Evolutionary conservation across 2,797 vertebrate species (phyloP), one percentile per base, ranked within the genome.

Genomic region (Onychomys leucogaster): DNA sequence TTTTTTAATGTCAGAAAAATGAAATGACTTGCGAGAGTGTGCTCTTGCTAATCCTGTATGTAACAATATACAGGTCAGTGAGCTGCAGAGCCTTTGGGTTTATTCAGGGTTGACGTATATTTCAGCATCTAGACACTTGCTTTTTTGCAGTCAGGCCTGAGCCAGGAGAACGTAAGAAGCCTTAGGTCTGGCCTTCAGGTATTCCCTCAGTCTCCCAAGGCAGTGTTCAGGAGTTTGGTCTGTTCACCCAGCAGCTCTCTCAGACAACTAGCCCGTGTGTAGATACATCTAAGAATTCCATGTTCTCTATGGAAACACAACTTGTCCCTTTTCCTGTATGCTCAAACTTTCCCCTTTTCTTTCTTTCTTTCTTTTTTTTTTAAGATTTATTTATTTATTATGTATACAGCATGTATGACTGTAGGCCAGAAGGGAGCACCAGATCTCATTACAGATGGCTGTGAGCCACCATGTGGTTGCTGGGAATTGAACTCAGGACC

Each of bases 1-100:
- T 59, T 91, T 78, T 90, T 84, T 49, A 91, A 80, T 61, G 76
- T 21, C 43, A 96, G 83, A 86, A 23, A 92, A 92, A 63, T 52
- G 61, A 84, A 61, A 49, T 83, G 61, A 63, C 25, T 93, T 92
- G 11, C 81, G 55, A 63, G 43, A 92, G 78, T 73, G n/a, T 90
- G 52, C 12, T 57, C 43, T 85, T 78, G 52, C 27, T 63, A 59
- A 96, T 90, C 14, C 55, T 89, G 0, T 65, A 73, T 94, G 27
- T 57, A 46, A 9, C 93, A 95, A 52, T 16, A 6, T 94, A 29
- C 59, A 67, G 29, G 9, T 16, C 87, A 37, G 21, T 78, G 76
- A 87, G 27, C 41, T 94, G 27, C 65, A 17, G 57, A 67, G 52
- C 67, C 9, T 91, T 41, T 92, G 41, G 69, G 13, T 63, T 96